Conservation (phyloP, 1,140 invertebrate genomes). For the Alviniconcha marisindica region DNA sequence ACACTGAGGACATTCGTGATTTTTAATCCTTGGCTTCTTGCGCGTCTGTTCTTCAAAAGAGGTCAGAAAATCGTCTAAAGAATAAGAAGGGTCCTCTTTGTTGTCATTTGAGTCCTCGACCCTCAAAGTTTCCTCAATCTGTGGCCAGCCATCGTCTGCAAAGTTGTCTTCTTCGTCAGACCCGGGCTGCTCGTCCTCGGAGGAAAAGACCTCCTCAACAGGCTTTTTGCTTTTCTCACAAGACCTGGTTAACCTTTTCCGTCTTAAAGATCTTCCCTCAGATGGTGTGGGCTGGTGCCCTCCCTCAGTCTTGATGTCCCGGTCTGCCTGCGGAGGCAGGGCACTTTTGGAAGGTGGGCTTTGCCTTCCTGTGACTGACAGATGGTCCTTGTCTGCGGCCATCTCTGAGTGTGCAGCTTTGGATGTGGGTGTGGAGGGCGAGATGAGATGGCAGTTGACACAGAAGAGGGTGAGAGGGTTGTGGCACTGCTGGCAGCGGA, state of each 20-base stretch:
- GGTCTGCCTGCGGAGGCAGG: background rate
- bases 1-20: slow-evolving; percentile 11
- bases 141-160: background rate
- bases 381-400: background rate
- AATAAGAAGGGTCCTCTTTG: background rate
- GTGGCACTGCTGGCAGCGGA: slow-evolving; percentile 5
- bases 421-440: background rate
- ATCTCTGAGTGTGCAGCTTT: background rate
- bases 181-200: background rate
- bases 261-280: background rate
- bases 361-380: background rate
- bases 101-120: background rate
- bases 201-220: background rate
- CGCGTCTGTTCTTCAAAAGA: background rate
- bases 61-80: background rate
- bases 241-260: background rate
- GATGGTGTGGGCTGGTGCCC: background rate
- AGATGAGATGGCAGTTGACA: slow-evolving; percentile 1
- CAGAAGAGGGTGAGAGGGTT: slow-evolving; percentile 20
- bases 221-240: background rate
- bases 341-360: no score
- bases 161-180: background rate
- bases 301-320: background rate
- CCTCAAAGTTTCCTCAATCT: background rate
- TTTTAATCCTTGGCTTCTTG: background rate